These are phyloP conservation scores for Penaeus vannamei DNA, from an alignment of 1,140 invertebrate genomes.

Conservation along the genomic window DNA sequence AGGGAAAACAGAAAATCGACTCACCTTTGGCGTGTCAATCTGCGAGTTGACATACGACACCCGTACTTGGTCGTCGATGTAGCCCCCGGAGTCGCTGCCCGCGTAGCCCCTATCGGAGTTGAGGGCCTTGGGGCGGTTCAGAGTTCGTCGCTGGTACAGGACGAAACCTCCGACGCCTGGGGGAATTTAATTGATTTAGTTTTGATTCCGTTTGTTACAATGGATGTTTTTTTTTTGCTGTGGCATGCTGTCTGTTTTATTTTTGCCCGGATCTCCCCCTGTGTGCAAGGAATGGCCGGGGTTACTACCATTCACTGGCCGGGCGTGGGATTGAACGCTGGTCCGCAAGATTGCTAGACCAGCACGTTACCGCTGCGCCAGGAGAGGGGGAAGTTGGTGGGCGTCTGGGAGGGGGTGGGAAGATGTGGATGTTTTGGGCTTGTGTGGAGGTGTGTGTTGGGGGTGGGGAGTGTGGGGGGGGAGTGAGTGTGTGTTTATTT, in stretches of 20 bases:
- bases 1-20: slow-evolving; percentile 64
- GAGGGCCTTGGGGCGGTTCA: slow-evolving; percentile 86
- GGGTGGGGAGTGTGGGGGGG: too few species aligned
- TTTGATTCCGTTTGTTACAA: too few species aligned
- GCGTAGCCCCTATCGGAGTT: slow-evolving; percentile 82
- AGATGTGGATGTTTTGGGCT: background rate
- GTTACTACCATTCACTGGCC: too few species aligned
- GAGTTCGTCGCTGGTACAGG: slow-evolving; percentile 81
- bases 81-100: slow-evolving; percentile 88
- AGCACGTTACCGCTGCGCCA: background rate
- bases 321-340: background rate
- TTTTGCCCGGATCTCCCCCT: too few species aligned
- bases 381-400: too few species aligned
- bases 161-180: slow-evolving; percentile 80
- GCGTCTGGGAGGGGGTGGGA: background rate
- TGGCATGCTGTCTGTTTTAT: too few species aligned
- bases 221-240: too few species aligned
- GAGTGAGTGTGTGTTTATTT: too few species aligned
- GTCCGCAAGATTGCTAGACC: too few species aligned
- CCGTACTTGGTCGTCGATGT: slow-evolving; percentile 81
- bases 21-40: slow-evolving; percentile 85
- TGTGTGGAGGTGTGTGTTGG: too few species aligned
- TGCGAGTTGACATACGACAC: slow-evolving; percentile 69
- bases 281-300: too few species aligned
- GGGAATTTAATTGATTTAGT: slow-evolving; percentile 4